Evolutionary conservation across 2,888 invertebrate genomes (phyloP).

Genomic region (Caenorhabditis doughertyi): DNA sequence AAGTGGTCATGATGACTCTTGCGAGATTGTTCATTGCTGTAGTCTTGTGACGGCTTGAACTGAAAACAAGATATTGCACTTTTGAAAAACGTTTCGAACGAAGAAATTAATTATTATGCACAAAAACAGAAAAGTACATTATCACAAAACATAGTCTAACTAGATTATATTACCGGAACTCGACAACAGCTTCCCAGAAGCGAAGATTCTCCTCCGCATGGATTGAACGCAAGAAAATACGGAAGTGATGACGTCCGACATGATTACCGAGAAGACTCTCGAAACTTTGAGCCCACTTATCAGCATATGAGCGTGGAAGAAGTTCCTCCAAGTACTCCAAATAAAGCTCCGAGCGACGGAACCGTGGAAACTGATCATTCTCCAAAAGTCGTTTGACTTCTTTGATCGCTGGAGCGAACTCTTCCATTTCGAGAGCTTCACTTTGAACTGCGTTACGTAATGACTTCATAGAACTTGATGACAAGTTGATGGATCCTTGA

Average conservation of each 20-base stretch:
- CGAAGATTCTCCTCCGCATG: slow-evolving; percentile 82
- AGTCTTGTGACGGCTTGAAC: slow-evolving; percentile 74
- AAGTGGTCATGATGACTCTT: slow-evolving; percentile 78
- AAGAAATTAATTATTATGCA: too few species aligned
- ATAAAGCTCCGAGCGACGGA: slow-evolving; percentile 80
- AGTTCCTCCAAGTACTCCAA: slow-evolving; percentile 73
- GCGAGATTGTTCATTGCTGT: slow-evolving; percentile 80
- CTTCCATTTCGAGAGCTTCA: slow-evolving; percentile 76
- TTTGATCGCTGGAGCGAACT: slow-evolving; percentile 78
- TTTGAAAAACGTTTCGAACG: too few species aligned
- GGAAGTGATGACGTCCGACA: slow-evolving; percentile 82
- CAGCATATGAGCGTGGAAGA: slow-evolving; percentile 80
- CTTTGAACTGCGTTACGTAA: slow-evolving; percentile 72
- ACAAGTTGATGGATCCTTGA: slow-evolving; percentile 78
- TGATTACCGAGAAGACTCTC: slow-evolving; percentile 81
- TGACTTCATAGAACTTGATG: slow-evolving; percentile 77
- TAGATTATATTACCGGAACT: slow-evolving; percentile 74
- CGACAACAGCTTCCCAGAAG: slow-evolving; percentile 81
- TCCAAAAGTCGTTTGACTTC: slow-evolving; percentile 79
- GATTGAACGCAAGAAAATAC: slow-evolving; percentile 79
- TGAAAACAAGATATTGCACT: slow-evolving; percentile 8
- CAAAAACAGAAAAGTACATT: too few species aligned
- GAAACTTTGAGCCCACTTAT: slow-evolving; percentile 80
- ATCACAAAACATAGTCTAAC: not conserved
- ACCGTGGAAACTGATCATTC: slow-evolving; percentile 82